phyloP scores from a whole-genome alignment of 64 coral and sea anemone genomes.

The Montipora efflorescens region DNA sequence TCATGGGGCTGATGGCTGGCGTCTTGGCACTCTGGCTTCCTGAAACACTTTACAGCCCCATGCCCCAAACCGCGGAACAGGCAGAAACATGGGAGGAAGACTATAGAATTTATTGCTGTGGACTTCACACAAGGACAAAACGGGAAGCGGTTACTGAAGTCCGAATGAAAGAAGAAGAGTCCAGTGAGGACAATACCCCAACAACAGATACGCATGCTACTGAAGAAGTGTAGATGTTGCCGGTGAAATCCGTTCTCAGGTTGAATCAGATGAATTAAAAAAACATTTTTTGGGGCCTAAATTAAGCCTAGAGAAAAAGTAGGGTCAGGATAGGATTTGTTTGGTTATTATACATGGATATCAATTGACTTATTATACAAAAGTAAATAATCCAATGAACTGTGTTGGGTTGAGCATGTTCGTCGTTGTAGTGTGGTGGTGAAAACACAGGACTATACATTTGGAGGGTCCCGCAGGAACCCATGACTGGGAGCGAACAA shows the following conservation, averaged over 20 bases:
- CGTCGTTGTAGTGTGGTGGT: too few species aligned
- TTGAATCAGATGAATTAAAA: not conserved
- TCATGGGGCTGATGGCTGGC: slow-evolving; percentile 65
- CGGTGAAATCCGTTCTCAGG: too few species aligned
- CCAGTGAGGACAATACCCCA: not conserved
- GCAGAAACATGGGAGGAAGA: slow-evolving; percentile 83
- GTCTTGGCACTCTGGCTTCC: slow-evolving; percentile 82
- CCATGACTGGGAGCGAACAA: too few species aligned
- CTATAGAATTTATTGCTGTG: slow-evolving; percentile 67
- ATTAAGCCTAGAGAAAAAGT: too few species aligned
- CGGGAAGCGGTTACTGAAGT: not conserved
- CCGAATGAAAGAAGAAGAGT: not conserved
- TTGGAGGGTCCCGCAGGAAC: too few species aligned
- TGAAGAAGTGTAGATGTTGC: not conserved
- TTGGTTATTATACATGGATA: too few species aligned
- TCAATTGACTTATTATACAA: too few species aligned
- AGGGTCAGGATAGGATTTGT: too few species aligned
- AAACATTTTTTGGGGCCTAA: too few species aligned
- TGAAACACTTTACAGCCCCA: slow-evolving; percentile 78
- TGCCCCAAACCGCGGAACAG: slow-evolving; percentile 88
- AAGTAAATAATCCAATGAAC: too few species aligned
- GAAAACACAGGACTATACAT: too few species aligned
- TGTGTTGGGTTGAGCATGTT: too few species aligned
- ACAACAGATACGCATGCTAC: not conserved
- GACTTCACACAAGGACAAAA: not conserved